phyloP scores from a whole-genome alignment of 1,140 invertebrate species.

The Macrobrachium nipponense region DNA sequence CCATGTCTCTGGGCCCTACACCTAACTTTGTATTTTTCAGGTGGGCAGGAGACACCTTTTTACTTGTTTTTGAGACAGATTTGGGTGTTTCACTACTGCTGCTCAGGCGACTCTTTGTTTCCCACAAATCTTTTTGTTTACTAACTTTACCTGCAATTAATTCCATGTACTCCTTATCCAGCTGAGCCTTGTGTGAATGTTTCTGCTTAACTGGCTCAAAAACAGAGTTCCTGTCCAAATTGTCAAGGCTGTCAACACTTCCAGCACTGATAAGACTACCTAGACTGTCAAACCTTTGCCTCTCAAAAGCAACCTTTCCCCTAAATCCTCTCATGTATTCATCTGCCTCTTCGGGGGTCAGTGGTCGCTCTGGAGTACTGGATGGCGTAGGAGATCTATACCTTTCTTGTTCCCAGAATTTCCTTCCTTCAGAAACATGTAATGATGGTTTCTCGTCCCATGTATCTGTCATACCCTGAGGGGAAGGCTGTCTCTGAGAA shows the following conservation, averaged over 20 bases:
- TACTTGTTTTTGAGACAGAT: neutral
- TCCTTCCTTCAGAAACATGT: neutral
- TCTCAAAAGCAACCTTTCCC: slow-evolving; percentile 32
- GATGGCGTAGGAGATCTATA: slow-evolving; percentile 9
- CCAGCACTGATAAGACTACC: slow-evolving; percentile 35
- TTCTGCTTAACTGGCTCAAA: too few relatives aligned
- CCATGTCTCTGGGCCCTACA: neutral
- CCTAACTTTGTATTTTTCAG: neutral
- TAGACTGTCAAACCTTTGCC: slow-evolving; percentile 45
- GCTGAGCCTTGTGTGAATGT: too few relatives aligned
- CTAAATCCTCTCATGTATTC: slow-evolving; percentile 38
- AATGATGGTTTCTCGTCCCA: neutral
- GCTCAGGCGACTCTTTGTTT: slow-evolving; percentile 21
- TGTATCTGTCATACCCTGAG: neutral
- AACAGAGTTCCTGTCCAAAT: neutral
- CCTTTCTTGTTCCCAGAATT: slow-evolving; percentile 27
- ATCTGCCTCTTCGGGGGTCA: slow-evolving; percentile 43
- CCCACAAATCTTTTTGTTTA: neutral
- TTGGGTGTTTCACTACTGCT: slow-evolving; percentile 11
- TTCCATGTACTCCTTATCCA: too few relatives aligned
- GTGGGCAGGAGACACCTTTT: neutral
- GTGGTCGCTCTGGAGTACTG: neutral
- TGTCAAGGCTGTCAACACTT: slow-evolving; percentile 34
- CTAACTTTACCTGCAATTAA: neutral
- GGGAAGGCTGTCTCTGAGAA: neutral